phyloP scores from a whole-genome alignment of 1,140 invertebrate species.

The Saccostrea cuccullata region DNA sequence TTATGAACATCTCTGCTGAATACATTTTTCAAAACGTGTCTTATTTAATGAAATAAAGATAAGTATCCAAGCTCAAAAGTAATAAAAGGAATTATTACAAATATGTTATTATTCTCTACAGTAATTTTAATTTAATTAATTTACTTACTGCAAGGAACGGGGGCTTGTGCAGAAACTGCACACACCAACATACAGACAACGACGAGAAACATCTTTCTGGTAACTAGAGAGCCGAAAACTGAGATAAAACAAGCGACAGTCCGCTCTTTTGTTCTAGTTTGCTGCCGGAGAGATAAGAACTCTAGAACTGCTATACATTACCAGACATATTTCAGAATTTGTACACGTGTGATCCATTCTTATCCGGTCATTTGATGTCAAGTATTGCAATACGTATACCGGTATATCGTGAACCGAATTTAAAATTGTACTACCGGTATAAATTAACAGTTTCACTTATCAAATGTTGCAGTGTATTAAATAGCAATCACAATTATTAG shows the following conservation, averaged over 20 bases:
- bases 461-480: too few species aligned
- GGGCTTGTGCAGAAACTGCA: not conserved
- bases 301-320: not conserved
- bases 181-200: not conserved
- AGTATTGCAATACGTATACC: not conserved
- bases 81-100: too few species aligned
- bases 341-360: not conserved
- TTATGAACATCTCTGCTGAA: too few species aligned
- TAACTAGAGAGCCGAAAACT: not conserved
- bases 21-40: too few species aligned
- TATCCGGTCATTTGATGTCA: not conserved
- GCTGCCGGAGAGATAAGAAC: not conserved
- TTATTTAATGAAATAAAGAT: too few species aligned
- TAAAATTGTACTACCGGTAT: not conserved
- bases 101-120: too few species aligned
- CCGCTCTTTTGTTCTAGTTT: conserved; percentile 12
- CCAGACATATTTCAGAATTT: not conserved
- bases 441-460: not conserved
- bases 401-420: not conserved
- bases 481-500: too few species aligned
- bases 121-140: not conserved
- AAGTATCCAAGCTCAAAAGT: too few species aligned
- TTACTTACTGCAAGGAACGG: not conserved
- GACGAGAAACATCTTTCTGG: not conserved
- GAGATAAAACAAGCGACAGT: not conserved